A percentile compares a stretch with the other conserved stretches of the same genome.
These are phyloP conservation scores for Corella eumyota DNA, from an alignment of 23 tunicate genomes.

Conservation along the genomic window DNA sequence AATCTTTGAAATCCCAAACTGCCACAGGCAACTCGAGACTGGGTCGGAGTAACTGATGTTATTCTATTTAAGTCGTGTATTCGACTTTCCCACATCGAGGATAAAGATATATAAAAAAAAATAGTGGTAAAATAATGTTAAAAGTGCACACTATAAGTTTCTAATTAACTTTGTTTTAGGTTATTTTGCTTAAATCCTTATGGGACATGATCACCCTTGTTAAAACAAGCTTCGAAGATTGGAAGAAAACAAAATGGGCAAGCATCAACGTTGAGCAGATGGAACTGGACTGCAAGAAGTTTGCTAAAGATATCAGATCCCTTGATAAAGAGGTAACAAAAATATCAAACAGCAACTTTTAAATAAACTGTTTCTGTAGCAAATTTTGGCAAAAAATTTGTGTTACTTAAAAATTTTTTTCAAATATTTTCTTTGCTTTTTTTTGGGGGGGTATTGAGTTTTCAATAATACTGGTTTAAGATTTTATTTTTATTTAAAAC, in stretches of 20 bases:
- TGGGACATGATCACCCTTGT: slow-evolving; percentile 95
- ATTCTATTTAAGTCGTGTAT: too few relatives aligned
- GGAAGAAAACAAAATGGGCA: slow-evolving; percentile 93
- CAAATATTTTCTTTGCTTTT: background rate
- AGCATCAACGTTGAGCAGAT: slow-evolving; percentile 93
- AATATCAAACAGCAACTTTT: background rate
- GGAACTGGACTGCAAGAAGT: slow-evolving; percentile 93
- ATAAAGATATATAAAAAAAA: too few relatives aligned
- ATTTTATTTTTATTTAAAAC: too few relatives aligned
- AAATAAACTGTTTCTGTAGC: too few relatives aligned
- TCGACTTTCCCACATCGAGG: too few relatives aligned
- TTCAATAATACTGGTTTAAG: background rate
- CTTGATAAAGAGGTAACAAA: slow-evolving; percentile 75
- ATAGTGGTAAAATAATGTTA: too few relatives aligned
- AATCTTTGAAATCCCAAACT: too few relatives aligned
- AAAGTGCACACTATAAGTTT: too few relatives aligned
- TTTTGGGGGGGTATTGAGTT: background rate
- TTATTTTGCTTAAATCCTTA: slow-evolving; percentile 63
- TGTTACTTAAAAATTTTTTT: background rate
- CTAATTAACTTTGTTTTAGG: too few relatives aligned
- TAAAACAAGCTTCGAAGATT: slow-evolving; percentile 75
- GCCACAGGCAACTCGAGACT: too few relatives aligned
- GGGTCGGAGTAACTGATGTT: too few relatives aligned
- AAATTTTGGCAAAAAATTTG: background rate
- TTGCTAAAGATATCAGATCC: slow-evolving; percentile 87